These are phyloP conservation scores for Sesia apiformis DNA, from an alignment of 2,888 invertebrate genomes.

Conservation along the genomic window DNA sequence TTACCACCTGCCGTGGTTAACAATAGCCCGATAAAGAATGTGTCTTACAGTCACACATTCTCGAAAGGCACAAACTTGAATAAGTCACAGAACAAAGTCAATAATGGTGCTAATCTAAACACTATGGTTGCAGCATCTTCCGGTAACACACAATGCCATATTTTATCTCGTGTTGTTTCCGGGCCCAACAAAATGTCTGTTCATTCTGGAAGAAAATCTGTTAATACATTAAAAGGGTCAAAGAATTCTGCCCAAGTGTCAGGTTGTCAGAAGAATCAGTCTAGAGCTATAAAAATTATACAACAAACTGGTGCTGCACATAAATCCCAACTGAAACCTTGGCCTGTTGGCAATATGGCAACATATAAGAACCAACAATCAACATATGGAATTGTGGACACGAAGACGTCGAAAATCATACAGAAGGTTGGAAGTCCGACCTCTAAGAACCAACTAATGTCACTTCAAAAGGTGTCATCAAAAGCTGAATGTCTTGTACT, in stretches of 20 bases:
- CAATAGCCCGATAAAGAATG: conserved; percentile 57
- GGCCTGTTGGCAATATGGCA: conserved; percentile 49
- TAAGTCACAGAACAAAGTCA: conserved; percentile 56
- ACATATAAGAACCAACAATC: conserved; percentile 53
- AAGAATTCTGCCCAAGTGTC: conserved; percentile 45
- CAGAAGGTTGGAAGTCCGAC: conserved; percentile 65
- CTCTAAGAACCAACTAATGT: conserved; percentile 40
- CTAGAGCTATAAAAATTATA: conserved; percentile 72
- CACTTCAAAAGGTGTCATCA: conserved; percentile 42
- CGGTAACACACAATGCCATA: conserved; percentile 61
- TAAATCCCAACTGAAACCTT: conserved; percentile 56
- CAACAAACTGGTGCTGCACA: conserved; percentile 65
- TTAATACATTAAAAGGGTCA: conserved; percentile 51
- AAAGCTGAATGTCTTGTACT: conserved; percentile 59
- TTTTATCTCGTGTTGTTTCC: conserved; percentile 62
- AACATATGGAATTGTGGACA: conserved; percentile 45
- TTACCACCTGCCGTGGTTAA: conserved; percentile 48
- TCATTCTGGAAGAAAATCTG: conserved; percentile 59
- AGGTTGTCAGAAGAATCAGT: conserved; percentile 48
- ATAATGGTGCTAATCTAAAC: conserved; percentile 67
- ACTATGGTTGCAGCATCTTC: conserved; percentile 56
- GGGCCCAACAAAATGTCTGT: conserved; percentile 67
- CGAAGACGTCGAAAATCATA: conserved; percentile 56
- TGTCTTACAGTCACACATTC: conserved; percentile 57
- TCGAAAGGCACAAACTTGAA: conserved; percentile 57